Evolutionary conservation across 2,113 vertebrate genomes (phyloP).

Genomic region (Puntigrus tetrazona): DNA sequence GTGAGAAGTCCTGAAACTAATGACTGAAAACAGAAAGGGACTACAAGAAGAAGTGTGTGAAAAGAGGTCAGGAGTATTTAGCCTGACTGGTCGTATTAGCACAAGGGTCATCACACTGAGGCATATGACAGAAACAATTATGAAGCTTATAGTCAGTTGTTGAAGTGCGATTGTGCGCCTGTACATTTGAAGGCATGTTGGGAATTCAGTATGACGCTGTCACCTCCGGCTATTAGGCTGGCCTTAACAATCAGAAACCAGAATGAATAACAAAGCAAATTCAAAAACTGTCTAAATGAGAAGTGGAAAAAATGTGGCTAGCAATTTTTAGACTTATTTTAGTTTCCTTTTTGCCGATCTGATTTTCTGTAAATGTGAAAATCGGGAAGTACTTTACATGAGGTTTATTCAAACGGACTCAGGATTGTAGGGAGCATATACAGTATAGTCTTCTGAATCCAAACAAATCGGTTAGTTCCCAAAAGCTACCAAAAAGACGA

Average conservation of each 20-base stretch:
- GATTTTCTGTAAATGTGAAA: not conserved
- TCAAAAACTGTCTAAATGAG: not conserved
- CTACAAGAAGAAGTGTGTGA: not conserved
- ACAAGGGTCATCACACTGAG: not conserved
- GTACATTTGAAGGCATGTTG: not conserved
- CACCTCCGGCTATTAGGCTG: conserved; percentile 7
- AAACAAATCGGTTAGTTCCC: too few relatives aligned
- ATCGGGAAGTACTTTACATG: not conserved
- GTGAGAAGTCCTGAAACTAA: not conserved
- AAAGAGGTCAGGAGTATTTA: conserved; percentile 1
- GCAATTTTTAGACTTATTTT: not conserved
- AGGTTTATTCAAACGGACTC: not conserved
- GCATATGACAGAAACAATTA: not conserved
- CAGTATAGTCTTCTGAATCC: too few relatives aligned
- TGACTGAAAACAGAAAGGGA: not conserved
- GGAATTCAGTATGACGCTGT: not conserved
- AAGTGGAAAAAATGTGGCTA: not conserved
- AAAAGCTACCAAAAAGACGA: too few relatives aligned
- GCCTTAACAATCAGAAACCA: not conserved
- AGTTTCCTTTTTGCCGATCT: not conserved
- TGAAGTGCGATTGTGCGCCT: not conserved
- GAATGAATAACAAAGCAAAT: not conserved
- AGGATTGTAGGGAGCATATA: not conserved
- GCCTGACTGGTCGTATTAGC: conserved; percentile 16
- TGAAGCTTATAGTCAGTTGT: not conserved